Base-by-base conservation (phyloP, 2,888 invertebrate species). In the Nymphalis c-album region DNA sequence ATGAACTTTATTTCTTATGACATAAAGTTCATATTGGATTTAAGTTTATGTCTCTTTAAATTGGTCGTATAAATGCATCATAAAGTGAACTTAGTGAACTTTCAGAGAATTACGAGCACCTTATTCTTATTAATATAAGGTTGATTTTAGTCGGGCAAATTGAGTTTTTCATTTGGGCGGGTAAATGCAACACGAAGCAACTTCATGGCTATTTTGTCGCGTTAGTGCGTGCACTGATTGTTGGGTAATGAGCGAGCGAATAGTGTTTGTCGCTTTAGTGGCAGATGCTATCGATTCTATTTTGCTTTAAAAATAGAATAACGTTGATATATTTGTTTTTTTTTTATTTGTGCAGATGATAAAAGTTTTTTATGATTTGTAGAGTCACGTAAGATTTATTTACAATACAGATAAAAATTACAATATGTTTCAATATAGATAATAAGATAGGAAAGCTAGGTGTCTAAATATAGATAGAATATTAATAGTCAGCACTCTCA, bases 191-290 rank as follows among this genome's bases (percentile, higher is more conserved):
- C 75, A 74, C 76, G 76, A 71, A 74, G 72, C 71, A 71, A 72
- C 70, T 75, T 75, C 72, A 69, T 72, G 76, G 73, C 69, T 75
- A 75, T 75, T 75, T 76, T 70, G 75, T 62, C 76, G 72, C 75
- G 75, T 76, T 76, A 74, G 72, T 60, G 55, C 67, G 71, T 64
- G 68, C 62, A 63, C 65, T 71, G 71, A 71, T 75, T 82, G 80
- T 79, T 76, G 75, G 68, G 81, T 81, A 82, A 81, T 83, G 71
- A 81, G 75, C 78, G 80, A 75, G 67, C 76, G 76, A 78, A 80
- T 78, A 76, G 72, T 46, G 76, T 81, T 83, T 75, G 76, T 74
- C 69, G 79, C 74, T 68, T 71, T 73, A 66, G 68, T 61, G 55
- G 71, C 71, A 16, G 55, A 48, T 64, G 62, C 26, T 64, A 70